These are phyloP conservation scores for Erpobdella octoculata DNA, from an alignment of 2,888 invertebrate genomes.

Conservation along the genomic window DNA sequence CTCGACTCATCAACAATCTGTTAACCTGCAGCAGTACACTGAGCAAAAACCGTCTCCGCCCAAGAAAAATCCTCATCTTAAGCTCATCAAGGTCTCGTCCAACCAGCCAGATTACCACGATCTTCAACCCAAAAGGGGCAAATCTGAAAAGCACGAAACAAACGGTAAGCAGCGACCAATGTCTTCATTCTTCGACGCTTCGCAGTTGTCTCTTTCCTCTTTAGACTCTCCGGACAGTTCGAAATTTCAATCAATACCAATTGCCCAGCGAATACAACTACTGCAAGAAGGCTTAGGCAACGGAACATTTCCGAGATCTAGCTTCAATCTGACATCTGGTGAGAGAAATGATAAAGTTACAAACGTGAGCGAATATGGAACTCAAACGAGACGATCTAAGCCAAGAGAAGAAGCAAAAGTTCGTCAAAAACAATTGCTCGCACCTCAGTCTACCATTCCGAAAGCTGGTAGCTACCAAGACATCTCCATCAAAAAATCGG, in stretches of 20 bases:
- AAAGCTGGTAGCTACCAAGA: constrained; percentile 2
- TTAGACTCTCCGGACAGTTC: neutral
- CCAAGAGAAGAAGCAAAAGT: neutral
- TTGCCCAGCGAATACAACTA: no score
- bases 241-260: neutral
- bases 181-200: constrained; percentile 17
- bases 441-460: neutral
- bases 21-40: no score
- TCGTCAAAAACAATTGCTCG: neutral
- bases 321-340: neutral
- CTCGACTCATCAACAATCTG: no score
- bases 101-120: no score
- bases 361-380: neutral
- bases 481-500: no score
- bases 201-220: constrained; percentile 5
- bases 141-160: no score
- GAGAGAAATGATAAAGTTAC: neutral
- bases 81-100: no score
- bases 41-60: no score
- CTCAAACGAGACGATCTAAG: neutral
- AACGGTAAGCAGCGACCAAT: neutral
- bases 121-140: no score
- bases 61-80: no score
- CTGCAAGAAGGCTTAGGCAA: no score
- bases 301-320: neutral